These are phyloP conservation scores for Ophioninae sp. DNA, from an alignment of 2,888 invertebrate species.

Conservation along the genomic window DNA sequence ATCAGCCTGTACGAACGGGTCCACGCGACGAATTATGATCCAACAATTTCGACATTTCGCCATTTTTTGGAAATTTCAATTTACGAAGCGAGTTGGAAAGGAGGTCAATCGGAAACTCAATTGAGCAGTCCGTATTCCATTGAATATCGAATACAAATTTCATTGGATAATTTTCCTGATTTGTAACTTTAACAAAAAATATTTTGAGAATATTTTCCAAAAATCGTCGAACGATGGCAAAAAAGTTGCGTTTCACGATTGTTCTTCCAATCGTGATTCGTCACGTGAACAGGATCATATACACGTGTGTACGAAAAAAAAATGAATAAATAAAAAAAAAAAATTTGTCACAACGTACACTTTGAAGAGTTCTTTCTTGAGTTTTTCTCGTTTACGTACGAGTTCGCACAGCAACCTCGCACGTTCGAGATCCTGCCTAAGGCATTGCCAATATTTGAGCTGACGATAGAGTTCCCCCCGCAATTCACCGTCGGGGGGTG, in stretches of 20 bases:
- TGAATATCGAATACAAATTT: not conserved
- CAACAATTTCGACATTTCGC: not conserved
- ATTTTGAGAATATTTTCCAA: not conserved
- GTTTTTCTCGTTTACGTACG: slow-evolving; percentile 96
- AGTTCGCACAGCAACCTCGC: slow-evolving; percentile 95
- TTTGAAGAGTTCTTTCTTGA: slow-evolving; percentile 93
- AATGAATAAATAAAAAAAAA: slow-evolving; percentile 3
- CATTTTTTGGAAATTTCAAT: not conserved
- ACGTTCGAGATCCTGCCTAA: slow-evolving; percentile 96
- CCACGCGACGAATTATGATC: not conserved
- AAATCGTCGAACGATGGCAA: not conserved
- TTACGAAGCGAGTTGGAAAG: not conserved
- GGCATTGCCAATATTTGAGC: slow-evolving; percentile 95
- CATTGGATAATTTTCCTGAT: not conserved
- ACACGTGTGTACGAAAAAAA: not conserved
- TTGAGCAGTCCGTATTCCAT: not conserved
- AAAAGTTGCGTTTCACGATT: not conserved
- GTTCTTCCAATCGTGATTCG: not conserved
- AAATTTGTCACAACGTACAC: slow-evolving; percentile 80
- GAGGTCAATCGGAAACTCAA: not conserved
- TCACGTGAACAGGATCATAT: not conserved
- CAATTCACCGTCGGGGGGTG: slow-evolving; percentile 77
- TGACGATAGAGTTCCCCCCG: slow-evolving; percentile 90
- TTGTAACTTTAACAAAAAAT: not conserved
- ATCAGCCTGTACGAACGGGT: not conserved